Percentiles rank a stretch among this genome's conserved stretches.
Conservation (phyloP, 2,797 vertebrate genomes). For the Nasua narica region DNA sequence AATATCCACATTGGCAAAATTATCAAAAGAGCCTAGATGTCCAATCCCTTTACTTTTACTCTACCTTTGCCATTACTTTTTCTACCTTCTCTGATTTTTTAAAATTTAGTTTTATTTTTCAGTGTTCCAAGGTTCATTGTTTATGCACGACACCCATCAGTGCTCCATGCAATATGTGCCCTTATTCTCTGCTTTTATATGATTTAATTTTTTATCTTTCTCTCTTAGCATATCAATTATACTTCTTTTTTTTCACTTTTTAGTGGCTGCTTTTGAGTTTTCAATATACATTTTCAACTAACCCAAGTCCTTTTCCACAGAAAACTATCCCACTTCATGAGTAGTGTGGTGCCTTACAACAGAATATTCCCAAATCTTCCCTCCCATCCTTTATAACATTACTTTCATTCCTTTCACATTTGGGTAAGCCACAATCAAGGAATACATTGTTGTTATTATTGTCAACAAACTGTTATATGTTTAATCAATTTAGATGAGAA, state of each 20-base stretch:
- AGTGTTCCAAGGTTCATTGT: too few species aligned
- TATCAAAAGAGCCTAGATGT: too few species aligned
- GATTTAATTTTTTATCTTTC: neutral
- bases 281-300: too few species aligned
- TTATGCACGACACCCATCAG: fast-evolving
- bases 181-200: neutral
- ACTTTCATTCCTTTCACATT: neutral
- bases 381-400: neutral
- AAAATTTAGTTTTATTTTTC: too few species aligned
- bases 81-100: too few species aligned
- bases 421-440: neutral
- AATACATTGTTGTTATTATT: neutral
- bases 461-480: neutral
- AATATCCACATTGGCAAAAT: too few species aligned
- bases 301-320: too few species aligned
- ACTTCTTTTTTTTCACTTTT: neutral
- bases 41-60: too few species aligned
- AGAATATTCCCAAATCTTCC: neutral
- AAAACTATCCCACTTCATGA: neutral
- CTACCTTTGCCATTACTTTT: too few species aligned
- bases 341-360: neutral
- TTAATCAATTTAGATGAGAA: neutral
- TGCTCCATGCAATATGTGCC: too few species aligned
- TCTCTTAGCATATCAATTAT: neutral
- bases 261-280: neutral